Conservation (phyloP, 2,888 invertebrate genomes). For the Acronicta psi region DNA sequence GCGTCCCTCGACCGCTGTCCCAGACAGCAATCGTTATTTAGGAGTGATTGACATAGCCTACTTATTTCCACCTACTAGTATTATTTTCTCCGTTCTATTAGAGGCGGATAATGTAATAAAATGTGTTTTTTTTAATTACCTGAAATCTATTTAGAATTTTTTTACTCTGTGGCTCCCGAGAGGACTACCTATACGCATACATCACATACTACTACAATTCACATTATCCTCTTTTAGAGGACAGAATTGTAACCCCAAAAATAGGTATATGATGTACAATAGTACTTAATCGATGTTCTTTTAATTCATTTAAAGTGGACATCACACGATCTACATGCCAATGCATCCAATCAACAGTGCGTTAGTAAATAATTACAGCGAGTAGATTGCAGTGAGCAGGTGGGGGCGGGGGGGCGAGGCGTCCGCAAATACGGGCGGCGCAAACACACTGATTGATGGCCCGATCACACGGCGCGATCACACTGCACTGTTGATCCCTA, state of each 20-base stretch:
- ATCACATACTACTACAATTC: too few relatives aligned
- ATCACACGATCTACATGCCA: neutral
- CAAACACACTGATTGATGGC: constrained; percentile 57
- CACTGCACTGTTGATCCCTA: neutral
- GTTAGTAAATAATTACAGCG: constrained; percentile 49
- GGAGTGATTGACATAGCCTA: neutral
- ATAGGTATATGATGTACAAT: neutral
- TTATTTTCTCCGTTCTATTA: neutral
- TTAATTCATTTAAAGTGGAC: neutral
- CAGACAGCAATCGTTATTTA: constrained; percentile 14
- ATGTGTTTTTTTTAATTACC: too few relatives aligned
- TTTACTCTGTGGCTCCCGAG: too few relatives aligned
- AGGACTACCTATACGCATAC: too few relatives aligned
- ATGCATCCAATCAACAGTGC: constrained; percentile 12
- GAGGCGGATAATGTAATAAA: too few relatives aligned
- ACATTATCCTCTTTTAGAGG: too few relatives aligned
- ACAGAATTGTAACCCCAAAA: neutral
- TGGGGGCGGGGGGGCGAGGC: constrained; percentile 4
- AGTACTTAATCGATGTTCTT: neutral
- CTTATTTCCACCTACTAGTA: neutral
- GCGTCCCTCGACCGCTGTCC: constrained; percentile 36
- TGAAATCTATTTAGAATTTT: too few relatives aligned
- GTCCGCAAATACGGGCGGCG: constrained; percentile 54
- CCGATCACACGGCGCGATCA: constrained; percentile 45
- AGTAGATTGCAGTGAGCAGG: constrained; percentile 42